Evolutionary conservation across 30 jellyfish, hydroid and myxozoan species (phyloP).

Genomic region (Hydractinia echinata): DNA sequence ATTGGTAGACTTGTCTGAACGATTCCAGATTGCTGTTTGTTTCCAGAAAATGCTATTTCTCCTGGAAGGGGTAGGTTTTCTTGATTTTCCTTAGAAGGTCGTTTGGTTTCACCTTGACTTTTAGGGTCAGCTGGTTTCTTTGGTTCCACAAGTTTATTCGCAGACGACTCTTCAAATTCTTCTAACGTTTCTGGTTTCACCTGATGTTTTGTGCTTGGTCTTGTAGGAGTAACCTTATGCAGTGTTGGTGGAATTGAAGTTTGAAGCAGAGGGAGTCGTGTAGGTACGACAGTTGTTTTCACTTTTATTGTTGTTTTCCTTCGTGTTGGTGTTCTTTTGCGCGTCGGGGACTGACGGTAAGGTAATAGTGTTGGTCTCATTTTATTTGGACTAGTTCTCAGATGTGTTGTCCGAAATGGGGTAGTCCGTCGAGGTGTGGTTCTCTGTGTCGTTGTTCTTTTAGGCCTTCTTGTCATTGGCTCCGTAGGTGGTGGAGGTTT

Average conservation of each 20-base stretch:
- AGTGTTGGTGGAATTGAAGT: slow-evolving; percentile 7
- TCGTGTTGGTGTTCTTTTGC: slow-evolving; percentile 17
- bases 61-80: background rate
- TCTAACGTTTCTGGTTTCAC: slow-evolving; percentile 67
- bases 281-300: background rate
- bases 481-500: slow-evolving; percentile 6
- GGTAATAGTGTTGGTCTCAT: background rate
- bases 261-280: slow-evolving; percentile 7
- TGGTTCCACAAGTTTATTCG: background rate
- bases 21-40: background rate
- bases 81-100: background rate
- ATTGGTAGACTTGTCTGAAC: background rate
- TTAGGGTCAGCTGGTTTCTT: background rate
- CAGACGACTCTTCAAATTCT: slow-evolving; percentile 51
- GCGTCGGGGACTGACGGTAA: background rate
- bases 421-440: slow-evolving; percentile 22
- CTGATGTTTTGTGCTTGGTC: slow-evolving; percentile 29
- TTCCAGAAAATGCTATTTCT: background rate
- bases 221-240: slow-evolving; percentile 30
- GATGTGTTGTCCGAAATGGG: background rate
- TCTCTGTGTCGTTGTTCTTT: slow-evolving; percentile 3
- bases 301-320: slow-evolving; percentile 20
- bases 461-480: slow-evolving; percentile 17
- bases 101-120: background rate
- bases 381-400: slow-evolving; percentile 1